Evolutionary conservation across 2,888 invertebrate species (phyloP).

Genomic region (Nemapogon koenigi): DNA sequence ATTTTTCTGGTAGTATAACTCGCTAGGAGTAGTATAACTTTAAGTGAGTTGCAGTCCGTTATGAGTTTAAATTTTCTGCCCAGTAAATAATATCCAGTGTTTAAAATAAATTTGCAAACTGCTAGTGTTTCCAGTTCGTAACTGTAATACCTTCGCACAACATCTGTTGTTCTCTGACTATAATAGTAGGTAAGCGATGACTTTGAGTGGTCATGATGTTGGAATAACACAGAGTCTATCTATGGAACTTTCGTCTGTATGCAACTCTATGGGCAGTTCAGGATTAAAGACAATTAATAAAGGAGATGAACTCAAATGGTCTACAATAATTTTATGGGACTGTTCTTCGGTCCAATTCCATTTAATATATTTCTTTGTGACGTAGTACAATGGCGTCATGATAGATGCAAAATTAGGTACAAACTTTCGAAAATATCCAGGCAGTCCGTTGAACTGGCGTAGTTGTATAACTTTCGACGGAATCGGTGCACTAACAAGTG

Average conservation of each 20-base stretch:
- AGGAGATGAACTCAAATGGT: not conserved
- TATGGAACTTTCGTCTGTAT: not conserved
- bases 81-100: slow-evolving; percentile 13
- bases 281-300: no score
- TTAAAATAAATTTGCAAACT: slow-evolving; percentile 11
- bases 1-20: slow-evolving; percentile 4
- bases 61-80: slow-evolving; percentile 13
- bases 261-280: no score
- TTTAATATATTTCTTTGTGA: slow-evolving; percentile 8
- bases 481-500: not conserved
- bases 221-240: not conserved
- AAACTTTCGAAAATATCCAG: slow-evolving; percentile 16
- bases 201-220: slow-evolving; percentile 2
- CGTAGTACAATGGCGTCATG: slow-evolving; percentile 8
- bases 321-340: not conserved
- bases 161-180: slow-evolving; percentile 16
- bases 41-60: no score
- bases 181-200: slow-evolving; percentile 16
- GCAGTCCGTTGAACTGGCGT: slow-evolving; percentile 13
- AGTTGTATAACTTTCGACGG: not conserved
- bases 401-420: slow-evolving; percentile 8
- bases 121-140: slow-evolving; percentile 15
- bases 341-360: not conserved
- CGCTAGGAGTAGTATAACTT: slow-evolving; percentile 6
- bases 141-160: slow-evolving; percentile 17